Evolutionary conservation across 2,797 vertebrate species (phyloP).

Genomic region (Anguilla anguilla): DNA sequence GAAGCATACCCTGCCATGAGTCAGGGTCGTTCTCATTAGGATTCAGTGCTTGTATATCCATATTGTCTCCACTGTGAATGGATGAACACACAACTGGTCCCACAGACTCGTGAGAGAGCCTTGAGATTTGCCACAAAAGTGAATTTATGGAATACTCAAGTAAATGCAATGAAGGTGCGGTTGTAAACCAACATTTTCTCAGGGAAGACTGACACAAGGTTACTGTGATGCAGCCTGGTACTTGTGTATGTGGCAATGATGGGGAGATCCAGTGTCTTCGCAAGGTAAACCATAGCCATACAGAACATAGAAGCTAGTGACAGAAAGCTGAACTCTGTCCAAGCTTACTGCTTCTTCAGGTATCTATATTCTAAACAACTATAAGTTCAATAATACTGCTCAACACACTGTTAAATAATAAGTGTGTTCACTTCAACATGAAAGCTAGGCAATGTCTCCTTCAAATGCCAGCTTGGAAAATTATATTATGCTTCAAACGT

Average conservation of each 20-base stretch:
- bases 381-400: too few relatives aligned
- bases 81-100: constrained; percentile 41
- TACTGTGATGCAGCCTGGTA: not conserved
- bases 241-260: not conserved
- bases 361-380: too few relatives aligned
- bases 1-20: constrained; percentile 25
- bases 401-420: too few relatives aligned
- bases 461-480: too few relatives aligned
- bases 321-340: not conserved
- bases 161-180: constrained; percentile 11
- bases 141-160: constrained; percentile 21
- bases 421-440: too few relatives aligned
- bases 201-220: not conserved
- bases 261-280: not conserved
- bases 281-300: not conserved
- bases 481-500: too few relatives aligned
- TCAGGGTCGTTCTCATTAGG: constrained; percentile 18
- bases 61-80: constrained; percentile 17
- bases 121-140: constrained; percentile 5
- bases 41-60: constrained; percentile 29
- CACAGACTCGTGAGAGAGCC: constrained; percentile 18
- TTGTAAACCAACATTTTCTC: not conserved
- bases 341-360: too few relatives aligned
- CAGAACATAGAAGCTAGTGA: not conserved
- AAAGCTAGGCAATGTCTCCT: too few relatives aligned